These are phyloP conservation scores for Hybos culiciformis DNA, from an alignment of 2,888 invertebrate genomes.

Conservation along the genomic window DNA sequence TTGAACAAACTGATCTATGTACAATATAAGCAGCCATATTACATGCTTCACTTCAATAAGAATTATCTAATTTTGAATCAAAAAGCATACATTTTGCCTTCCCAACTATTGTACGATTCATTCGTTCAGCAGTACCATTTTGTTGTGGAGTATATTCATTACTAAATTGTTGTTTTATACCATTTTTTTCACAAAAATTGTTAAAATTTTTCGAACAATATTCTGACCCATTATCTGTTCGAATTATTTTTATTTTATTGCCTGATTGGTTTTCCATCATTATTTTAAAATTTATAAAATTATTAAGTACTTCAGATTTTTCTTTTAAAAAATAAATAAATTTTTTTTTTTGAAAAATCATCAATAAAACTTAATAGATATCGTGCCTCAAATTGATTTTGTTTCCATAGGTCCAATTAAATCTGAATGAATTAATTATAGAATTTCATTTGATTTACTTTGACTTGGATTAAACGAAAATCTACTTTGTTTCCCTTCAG, in stretches of 20 bases:
- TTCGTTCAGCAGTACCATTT: slow-evolving; percentile 1
- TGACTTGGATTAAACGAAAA: too few relatives aligned
- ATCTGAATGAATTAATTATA: too few relatives aligned
- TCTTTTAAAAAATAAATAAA: too few relatives aligned
- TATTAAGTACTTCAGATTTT: too few relatives aligned
- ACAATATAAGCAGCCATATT: slow-evolving; percentile 16
- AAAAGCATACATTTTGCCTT: slow-evolving; percentile 9
- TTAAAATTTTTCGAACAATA: not conserved
- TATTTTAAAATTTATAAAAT: too few relatives aligned
- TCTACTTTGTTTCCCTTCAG: too few relatives aligned
- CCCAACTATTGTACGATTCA: not conserved
- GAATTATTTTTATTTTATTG: not conserved
- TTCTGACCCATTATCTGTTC: slow-evolving; percentile 3
- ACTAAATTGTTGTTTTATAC: not conserved
- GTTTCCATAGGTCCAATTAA: too few relatives aligned
- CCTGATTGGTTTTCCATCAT: not conserved
- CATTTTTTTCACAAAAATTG: not conserved
- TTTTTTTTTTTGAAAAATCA: too few relatives aligned
- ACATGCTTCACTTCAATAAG: slow-evolving; percentile 26
- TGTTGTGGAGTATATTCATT: not conserved
- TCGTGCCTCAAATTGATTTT: too few relatives aligned
- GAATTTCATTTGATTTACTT: too few relatives aligned
- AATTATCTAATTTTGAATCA: slow-evolving; percentile 11
- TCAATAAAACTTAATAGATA: too few relatives aligned
- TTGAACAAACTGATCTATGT: slow-evolving; percentile 10